phyloP scores from a whole-genome alignment of 2,113 vertebrate species.

The Opisthocomus hoazin region DNA sequence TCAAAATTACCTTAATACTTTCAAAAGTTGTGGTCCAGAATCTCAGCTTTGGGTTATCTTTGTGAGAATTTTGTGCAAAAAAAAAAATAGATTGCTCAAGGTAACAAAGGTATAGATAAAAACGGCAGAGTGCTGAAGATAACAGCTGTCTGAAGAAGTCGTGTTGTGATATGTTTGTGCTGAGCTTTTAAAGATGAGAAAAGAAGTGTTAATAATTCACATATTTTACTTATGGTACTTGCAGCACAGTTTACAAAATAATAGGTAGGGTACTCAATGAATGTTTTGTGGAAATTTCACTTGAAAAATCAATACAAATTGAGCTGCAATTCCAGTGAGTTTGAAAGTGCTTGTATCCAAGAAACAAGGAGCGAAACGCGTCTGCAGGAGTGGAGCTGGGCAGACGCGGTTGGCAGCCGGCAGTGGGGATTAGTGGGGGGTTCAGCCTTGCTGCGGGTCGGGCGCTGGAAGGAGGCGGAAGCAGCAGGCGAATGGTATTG shows the following conservation, averaged over 20 bases:
- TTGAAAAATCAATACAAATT: neutral
- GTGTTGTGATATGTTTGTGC: neutral
- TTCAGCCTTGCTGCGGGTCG: neutral
- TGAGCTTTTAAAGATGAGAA: neutral
- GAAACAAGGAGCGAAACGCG: neutral
- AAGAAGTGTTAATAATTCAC: neutral
- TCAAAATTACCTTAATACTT: neutral
- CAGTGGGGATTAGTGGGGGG: neutral
- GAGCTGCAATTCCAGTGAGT: neutral
- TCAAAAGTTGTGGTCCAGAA: neutral
- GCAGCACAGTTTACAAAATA: neutral
- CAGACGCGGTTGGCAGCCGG: neutral
- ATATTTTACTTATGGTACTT: neutral
- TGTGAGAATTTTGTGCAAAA: neutral
- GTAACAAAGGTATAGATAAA: neutral
- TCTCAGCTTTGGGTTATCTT: neutral
- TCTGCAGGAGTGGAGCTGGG: neutral
- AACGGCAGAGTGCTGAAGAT: neutral
- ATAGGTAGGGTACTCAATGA: neutral
- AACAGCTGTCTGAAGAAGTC: neutral
- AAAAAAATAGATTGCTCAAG: neutral
- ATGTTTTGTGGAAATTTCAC: neutral
- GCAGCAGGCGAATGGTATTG: conserved; percentile 19
- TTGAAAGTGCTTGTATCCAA: neutral
- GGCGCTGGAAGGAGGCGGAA: conserved; percentile 33